Evolutionary conservation across 92 coral and sea anemone species (phyloP), one percentile per base, ranked within the genome.

Genomic region (Heteractis magnifica): DNA sequence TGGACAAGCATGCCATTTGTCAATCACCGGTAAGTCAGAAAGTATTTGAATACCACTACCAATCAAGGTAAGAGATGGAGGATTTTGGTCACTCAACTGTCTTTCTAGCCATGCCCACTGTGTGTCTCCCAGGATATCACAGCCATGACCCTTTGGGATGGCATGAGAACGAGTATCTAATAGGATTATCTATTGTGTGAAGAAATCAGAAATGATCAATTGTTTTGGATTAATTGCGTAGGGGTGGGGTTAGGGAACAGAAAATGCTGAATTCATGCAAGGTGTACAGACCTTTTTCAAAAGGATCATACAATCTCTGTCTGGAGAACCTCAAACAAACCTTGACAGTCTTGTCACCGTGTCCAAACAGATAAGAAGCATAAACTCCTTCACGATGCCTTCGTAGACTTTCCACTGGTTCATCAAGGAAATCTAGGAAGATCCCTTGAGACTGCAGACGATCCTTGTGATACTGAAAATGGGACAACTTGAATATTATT

Each of bases 31-130:
- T 44, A 90, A 53, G 81, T 93, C 92, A 51, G 98, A 84, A 72
- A 95, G 82, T 16, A 95, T 83, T 93, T 95, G 98, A 44, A 95
- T 92, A 79, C 98, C 98, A 80, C 98, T 95, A 23, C 98, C 95
- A 85, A 95, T 79, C 53, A 95, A 76, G 3, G 98, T 95, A 77
- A 95, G 56, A 49, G 83, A 87, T 10, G 91, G 90, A 11, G 93
- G 85, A 51, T 81, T 82, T 23, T 87, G 76, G 86, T 94, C 94
- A 81, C 83, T 86, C 20, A 95, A 82, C 88, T 95, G 98, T 14
- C 52, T 78, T 74, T 90, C 94, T 10, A 95, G 90, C 98, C 98
- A 95, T 51, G 52, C 79, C 98, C 98, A 95, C 86, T 95, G 98
- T 19, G 84, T 87, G 50, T 71, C 52, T 51, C 98, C 98, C 68